Conservation (phyloP, 2,888 invertebrate genomes). For the Terebella lapidaria region DNA sequence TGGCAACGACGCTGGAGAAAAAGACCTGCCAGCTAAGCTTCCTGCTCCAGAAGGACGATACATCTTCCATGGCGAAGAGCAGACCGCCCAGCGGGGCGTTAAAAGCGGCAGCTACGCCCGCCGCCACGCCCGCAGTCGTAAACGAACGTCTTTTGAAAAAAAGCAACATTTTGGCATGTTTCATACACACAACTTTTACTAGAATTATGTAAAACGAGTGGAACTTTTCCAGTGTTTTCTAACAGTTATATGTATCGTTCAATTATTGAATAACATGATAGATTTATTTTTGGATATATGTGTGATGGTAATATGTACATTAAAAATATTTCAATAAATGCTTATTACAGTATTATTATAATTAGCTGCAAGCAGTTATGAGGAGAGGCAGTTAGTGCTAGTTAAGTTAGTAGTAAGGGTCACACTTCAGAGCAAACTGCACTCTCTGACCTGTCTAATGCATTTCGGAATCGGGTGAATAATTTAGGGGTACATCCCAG, state of each 20-base stretch:
- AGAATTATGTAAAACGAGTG: background rate
- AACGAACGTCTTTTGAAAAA: slow-evolving; percentile 25
- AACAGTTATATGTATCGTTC: no score
- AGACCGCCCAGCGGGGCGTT: slow-evolving; percentile 47
- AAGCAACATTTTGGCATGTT: background rate
- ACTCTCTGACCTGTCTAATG: slow-evolving; percentile 31
- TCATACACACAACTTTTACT: background rate
- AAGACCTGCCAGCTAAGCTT: slow-evolving; percentile 46
- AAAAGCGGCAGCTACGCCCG: slow-evolving; percentile 47
- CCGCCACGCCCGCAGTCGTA: slow-evolving; percentile 40
- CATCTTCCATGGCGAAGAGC: slow-evolving; percentile 49
- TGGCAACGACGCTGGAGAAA: slow-evolving; percentile 41
- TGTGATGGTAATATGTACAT: no score
- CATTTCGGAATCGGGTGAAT: slow-evolving; percentile 30
- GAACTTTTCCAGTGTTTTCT: background rate
- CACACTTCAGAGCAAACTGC: no score
- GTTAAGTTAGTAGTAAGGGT: no score
- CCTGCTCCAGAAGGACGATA: slow-evolving; percentile 46
- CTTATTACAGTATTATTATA: no score
- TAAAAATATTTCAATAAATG: no score
- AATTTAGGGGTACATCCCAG: slow-evolving; percentile 21
- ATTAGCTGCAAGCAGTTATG: no score
- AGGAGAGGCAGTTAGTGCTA: no score
- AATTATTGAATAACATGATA: no score
- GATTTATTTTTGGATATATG: no score